Evolutionary conservation across 1,140 invertebrate genomes (phyloP).

Genomic region (Eulimnadia texana): DNA sequence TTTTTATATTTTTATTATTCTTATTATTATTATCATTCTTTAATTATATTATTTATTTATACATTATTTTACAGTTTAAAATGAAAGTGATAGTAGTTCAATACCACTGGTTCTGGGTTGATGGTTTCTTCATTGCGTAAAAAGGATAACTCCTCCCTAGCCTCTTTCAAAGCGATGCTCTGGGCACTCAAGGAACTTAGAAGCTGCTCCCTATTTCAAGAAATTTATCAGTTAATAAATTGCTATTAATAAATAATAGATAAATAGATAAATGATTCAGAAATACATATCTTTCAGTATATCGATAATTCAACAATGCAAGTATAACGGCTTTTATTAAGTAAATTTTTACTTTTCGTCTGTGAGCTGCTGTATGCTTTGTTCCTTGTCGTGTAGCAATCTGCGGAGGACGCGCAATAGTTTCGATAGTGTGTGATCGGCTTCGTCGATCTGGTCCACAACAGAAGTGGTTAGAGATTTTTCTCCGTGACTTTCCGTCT

Average conservation of each 20-base stretch:
- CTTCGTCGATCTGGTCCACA: conserved; percentile 12
- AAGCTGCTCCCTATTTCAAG: background rate
- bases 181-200: conserved; percentile 2
- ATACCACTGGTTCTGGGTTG: background rate
- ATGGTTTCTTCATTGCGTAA: conserved; percentile 11
- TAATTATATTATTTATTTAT: too few relatives aligned
- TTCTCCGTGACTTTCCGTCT: background rate
- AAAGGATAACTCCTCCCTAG: conserved; percentile 7
- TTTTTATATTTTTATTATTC: too few relatives aligned
- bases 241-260: background rate
- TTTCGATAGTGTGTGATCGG: conserved; percentile 7
- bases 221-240: background rate
- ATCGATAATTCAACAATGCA: too few relatives aligned
- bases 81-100: background rate
- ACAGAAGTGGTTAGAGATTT: background rate
- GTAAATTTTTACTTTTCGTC: conserved; percentile 11
- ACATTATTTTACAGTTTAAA: background rate
- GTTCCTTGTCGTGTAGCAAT: conserved; percentile 1
- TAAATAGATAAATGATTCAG: too few relatives aligned
- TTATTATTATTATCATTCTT: too few relatives aligned
- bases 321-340: too few relatives aligned
- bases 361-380: background rate
- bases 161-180: conserved; percentile 4
- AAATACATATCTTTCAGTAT: too few relatives aligned
- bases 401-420: conserved; percentile 2